A percentile compares a stretch with the other conserved stretches of the same genome.
Conservation (phyloP, 1,140 invertebrate genomes). For the Drosophila nigromelanica region DNA sequence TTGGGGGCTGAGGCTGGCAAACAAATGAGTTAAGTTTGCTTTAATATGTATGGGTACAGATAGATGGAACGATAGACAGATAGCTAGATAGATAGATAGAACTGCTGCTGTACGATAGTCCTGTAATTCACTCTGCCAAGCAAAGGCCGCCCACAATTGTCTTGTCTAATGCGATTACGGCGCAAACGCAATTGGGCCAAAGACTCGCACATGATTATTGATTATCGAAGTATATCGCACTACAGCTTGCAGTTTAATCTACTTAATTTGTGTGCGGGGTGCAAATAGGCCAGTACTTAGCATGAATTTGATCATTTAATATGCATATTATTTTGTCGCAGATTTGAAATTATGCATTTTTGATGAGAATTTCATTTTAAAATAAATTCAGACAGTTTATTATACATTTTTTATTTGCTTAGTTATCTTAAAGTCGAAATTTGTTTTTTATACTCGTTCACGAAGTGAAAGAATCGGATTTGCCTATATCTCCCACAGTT, state of each 20-base stretch:
- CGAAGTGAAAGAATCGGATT: no score
- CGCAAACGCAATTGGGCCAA: slow-evolving; percentile 7
- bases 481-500: no score
- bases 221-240: slow-evolving; percentile 8
- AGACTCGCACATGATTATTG: slow-evolving; percentile 15
- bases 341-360: not conserved
- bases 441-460: no score
- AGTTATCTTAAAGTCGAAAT: not conserved
- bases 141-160: slow-evolving; percentile 12
- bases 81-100: not conserved
- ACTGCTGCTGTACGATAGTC: not conserved
- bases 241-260: not conserved
- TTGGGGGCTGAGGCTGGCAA: slow-evolving; percentile 10
- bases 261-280: slow-evolving; percentile 5
- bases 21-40: slow-evolving; percentile 49
- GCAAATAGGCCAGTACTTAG: not conserved
- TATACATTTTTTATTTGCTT: no score
- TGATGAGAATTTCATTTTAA: not conserved
- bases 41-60: slow-evolving; percentile 32
- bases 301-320: not conserved
- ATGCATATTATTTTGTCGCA: not conserved
- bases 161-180: slow-evolving; percentile 27
- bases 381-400: no score
- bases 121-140: not conserved
- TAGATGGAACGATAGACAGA: not conserved